These are phyloP conservation scores for Pachydiplax longipennis DNA, from an alignment of 2,888 invertebrate genomes.

Conservation along the genomic window DNA sequence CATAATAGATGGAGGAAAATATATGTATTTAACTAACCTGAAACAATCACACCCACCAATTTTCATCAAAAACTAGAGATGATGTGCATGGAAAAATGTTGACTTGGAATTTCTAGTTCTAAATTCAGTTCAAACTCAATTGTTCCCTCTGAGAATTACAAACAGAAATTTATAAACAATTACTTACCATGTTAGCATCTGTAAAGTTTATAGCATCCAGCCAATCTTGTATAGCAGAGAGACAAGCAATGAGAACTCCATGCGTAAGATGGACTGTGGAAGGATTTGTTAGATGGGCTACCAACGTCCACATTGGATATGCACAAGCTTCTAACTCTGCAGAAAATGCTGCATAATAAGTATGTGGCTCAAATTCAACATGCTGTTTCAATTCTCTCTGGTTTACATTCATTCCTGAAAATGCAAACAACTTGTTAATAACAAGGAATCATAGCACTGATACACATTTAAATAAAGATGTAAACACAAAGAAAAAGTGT, in stretches of 20 bases:
- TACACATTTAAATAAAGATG: background rate
- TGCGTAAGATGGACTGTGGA: conserved; percentile 74
- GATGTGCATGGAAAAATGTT: no score
- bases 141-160: no score
- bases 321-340: conserved; percentile 97
- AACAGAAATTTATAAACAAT: background rate
- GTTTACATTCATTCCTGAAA: conserved; percentile 94
- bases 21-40: no score
- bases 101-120: no score
- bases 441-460: background rate
- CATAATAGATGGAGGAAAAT: no score
- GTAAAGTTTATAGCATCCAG: conserved; percentile 82
- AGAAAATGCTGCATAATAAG: conserved; percentile 97
- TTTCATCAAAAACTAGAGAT: no score
- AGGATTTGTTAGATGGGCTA: conserved; percentile 82
- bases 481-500: background rate
- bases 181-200: conserved; percentile 70
- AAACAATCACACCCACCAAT: no score
- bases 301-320: conserved; percentile 97
- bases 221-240: conserved; percentile 85
- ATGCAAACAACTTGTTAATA: background rate
- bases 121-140: no score
- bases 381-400: conserved; percentile 88
- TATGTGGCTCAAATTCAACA: conserved; percentile 95
- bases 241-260: conserved; percentile 78